Percentiles rank a stretch among this genome's conserved stretches.
Conservation (phyloP, 2,797 vertebrate species). For the Leuciscus waleckii region DNA sequence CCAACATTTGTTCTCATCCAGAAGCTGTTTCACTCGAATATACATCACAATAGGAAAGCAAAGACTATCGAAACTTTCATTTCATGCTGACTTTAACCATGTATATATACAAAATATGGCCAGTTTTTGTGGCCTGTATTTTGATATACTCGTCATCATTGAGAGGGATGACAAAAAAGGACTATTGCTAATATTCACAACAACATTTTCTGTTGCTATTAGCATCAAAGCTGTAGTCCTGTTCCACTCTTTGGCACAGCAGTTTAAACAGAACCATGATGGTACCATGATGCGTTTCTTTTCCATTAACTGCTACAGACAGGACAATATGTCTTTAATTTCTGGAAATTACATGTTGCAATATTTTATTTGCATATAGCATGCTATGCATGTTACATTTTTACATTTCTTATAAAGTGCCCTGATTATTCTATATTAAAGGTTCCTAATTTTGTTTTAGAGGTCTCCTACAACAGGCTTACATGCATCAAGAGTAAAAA, state of each 20-base stretch:
- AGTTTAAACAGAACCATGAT: not conserved
- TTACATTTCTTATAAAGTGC: not conserved
- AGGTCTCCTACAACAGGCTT: no score
- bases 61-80: not conserved
- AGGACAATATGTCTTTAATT: not conserved
- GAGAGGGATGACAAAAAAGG: not conserved
- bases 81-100: not conserved
- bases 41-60: not conserved
- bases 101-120: not conserved
- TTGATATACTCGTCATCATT: not conserved
- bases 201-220: not conserved
- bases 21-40: not conserved
- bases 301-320: not conserved
- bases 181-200: not conserved
- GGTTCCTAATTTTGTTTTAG: no score
- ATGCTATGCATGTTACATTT: not conserved
- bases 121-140: not conserved
- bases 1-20: not conserved
- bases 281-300: not conserved
- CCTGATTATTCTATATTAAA: no score
- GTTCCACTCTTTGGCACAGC: not conserved
- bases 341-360: not conserved
- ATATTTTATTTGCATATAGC: not conserved
- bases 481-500: no score
- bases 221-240: not conserved